Evolutionary conservation across 2,888 invertebrate species (phyloP), one percentile per base, ranked within the genome.

Genomic region (Aspidiotus rigidus): DNA sequence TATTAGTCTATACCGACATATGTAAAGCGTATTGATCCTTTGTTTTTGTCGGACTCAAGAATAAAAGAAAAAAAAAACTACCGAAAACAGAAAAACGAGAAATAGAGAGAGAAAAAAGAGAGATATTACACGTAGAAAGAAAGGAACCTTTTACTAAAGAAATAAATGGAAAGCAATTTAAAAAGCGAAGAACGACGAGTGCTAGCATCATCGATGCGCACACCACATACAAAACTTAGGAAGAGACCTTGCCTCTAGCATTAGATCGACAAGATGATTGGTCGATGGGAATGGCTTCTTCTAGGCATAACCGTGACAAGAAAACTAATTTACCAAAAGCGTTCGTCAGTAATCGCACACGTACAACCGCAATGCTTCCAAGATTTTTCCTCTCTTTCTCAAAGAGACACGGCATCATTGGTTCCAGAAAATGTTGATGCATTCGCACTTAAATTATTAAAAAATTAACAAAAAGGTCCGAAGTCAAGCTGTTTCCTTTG

Each of bases 151-250:
- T 67, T 59, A 59, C 67, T 15, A 39, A 2, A 64, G 17, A 60
- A 67, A 67, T 67, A 67, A 67, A 67, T 67, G 67, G 67, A 67
- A 67, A 67, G 60, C 60, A 67, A 67, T 67, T 67, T 60, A 49
- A 49, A 67, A 42, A 41, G 41, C 28, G 41, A 16, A n/a, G 40
- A 54, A 40, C 53, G 64, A 55, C 53, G 55, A 39, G 63, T 28
- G 28, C 39, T 28, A 28, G 28, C 28, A 28, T 28, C 28, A 28
- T 28, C 28, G 28, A 28, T 28, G 2, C 5, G 28, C 28, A 28
- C 28, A 28, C 28, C 1, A 5, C 28, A 28, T 5, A 28, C 28
- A 28, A 28, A 28, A 28, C 28, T 28, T 28, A 5, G 39, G 17
- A 17, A 16, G 60, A 67, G 67, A 67, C 67, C 67, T 67, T 67